phyloP scores from a whole-genome alignment of 64 coral and sea anemone species.

The Stichodactyla helianthus region DNA sequence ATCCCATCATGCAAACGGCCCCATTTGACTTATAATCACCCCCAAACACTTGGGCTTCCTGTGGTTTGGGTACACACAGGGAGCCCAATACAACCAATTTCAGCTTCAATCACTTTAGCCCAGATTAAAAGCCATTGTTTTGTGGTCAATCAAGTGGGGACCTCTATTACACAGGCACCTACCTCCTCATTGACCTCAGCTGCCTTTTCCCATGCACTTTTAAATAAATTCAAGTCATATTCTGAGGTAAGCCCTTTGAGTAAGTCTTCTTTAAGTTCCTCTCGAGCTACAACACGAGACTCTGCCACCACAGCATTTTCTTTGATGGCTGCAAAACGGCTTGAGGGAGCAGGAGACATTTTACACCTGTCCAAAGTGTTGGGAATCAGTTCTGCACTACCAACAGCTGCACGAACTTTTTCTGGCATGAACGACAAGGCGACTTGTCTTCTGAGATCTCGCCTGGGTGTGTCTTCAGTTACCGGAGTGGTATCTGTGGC shows the following conservation, averaged over 20 bases:
- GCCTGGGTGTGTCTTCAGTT: constrained; percentile 38
- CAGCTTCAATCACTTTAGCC: no score
- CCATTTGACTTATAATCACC: no score
- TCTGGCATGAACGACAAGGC: constrained; percentile 80
- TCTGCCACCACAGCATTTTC: neutral
- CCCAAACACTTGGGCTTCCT: neutral
- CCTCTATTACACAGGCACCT: neutral
- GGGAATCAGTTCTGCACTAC: constrained; percentile 67
- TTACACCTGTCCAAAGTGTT: neutral
- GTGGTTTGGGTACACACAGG: neutral
- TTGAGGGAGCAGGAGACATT: neutral
- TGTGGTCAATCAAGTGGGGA: no score
- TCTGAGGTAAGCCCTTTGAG: constrained; percentile 71
- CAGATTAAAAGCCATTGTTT: neutral
- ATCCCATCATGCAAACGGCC: no score
- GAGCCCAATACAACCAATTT: neutral
- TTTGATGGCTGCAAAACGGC: neutral
- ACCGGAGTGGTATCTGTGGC: neutral
- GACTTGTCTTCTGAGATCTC: constrained; percentile 38
- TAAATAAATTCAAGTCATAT: constrained; percentile 84
- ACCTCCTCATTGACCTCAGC: constrained; percentile 88
- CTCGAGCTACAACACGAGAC: neutral
- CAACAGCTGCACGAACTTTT: constrained; percentile 64
- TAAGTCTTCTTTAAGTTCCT: constrained; percentile 69
- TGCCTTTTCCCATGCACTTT: constrained; percentile 82